These are phyloP conservation scores for Clavelina lepadiformis DNA, from an alignment of 23 tunicate species.

Conservation along the genomic window DNA sequence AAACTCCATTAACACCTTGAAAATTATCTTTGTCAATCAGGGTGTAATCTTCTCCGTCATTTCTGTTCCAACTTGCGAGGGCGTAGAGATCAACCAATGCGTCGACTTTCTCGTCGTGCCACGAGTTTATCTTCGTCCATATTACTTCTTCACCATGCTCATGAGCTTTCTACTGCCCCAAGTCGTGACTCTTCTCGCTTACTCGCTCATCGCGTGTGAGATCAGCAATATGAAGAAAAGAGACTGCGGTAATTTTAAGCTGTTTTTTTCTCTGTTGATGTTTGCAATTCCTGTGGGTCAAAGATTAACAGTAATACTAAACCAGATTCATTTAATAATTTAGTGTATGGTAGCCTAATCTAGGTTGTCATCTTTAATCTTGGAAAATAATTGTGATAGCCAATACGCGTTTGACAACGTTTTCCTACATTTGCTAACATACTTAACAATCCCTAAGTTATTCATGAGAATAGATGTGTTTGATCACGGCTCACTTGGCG, in stretches of 20 bases:
- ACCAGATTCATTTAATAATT: no score
- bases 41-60: conserved; percentile 44
- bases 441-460: no score
- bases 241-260: conserved; percentile 67
- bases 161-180: conserved; percentile 77
- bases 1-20: conserved; percentile 1
- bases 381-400: no score
- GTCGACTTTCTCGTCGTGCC: conserved; percentile 47
- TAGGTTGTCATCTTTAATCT: no score
- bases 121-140: conserved; percentile 8
- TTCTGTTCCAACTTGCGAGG: conserved; percentile 46
- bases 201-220: conserved; percentile 68
- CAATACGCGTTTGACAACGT: no score
- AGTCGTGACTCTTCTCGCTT: conserved; percentile 28
- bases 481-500: no score
- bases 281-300: no score
- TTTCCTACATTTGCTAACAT: no score
- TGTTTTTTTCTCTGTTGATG: no score
- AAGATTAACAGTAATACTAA: no score
- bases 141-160: conserved; percentile 80
- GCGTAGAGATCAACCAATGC: conserved; percentile 45
- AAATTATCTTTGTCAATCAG: conserved; percentile 16
- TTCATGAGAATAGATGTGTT: no score
- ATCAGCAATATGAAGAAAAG: conserved; percentile 72
- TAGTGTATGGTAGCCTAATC: no score